These are phyloP conservation scores for Parus major DNA, from an alignment of 2,113 vertebrate genomes.

Conservation along the genomic window DNA sequence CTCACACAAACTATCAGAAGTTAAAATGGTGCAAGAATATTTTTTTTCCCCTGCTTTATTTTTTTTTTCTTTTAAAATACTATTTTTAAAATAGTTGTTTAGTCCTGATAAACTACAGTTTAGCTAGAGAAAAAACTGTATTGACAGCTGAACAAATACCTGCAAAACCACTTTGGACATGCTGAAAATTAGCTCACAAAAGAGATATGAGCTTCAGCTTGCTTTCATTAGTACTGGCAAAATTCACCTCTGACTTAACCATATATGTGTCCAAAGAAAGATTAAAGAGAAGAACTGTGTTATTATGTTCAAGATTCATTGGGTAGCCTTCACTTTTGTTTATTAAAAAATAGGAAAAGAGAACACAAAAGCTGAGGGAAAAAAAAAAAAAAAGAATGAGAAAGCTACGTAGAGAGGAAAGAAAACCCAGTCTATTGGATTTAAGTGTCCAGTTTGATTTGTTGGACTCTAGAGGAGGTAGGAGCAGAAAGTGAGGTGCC, in stretches of 20 bases:
- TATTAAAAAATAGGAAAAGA: neutral
- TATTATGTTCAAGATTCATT: neutral
- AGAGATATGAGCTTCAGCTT: neutral
- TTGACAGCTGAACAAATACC: constrained; percentile 15
- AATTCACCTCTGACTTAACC: neutral
- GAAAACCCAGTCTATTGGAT: neutral
- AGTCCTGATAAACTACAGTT: neutral
- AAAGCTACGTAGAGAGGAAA: neutral
- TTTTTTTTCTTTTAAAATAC: neutral
- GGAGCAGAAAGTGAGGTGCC: neutral
- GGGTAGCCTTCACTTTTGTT: neutral
- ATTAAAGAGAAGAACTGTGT: neutral
- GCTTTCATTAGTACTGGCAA: neutral
- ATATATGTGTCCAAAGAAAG: neutral
- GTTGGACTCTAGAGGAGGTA: neutral
- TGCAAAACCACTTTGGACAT: neutral
- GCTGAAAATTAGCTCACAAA: constrained; percentile 17
- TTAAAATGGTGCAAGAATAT: neutral
- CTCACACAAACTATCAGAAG: neutral
- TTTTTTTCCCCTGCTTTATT: neutral
- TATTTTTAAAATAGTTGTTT: neutral
- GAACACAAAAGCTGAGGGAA: neutral
- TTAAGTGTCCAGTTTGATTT: neutral
- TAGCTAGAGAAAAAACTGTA: neutral
- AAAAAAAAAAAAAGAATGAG: neutral